A percentile compares a stretch with the other conserved stretches of the same genome.
phyloP scores from a whole-genome alignment of 1,140 invertebrate species.

The Brachystomella parvula region DNA sequence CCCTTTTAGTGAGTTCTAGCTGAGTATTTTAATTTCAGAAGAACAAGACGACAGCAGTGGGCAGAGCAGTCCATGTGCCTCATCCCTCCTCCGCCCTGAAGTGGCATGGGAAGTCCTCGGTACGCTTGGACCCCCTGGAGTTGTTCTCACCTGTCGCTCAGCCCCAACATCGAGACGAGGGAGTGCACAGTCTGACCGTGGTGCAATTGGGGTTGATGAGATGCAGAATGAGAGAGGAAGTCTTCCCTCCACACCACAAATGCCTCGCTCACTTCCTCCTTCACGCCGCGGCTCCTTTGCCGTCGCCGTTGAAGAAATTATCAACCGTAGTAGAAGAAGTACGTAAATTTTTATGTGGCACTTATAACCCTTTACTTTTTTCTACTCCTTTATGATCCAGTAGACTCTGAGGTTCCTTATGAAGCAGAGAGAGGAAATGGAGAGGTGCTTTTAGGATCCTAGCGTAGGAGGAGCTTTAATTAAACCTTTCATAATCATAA shows the following conservation, averaged over 20 bases:
- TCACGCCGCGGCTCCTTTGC: conserved; percentile 37
- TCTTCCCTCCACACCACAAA: conserved; percentile 31
- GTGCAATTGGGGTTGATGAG: conserved; percentile 30
- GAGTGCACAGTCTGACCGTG: conserved; percentile 36
- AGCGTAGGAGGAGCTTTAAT: too few species aligned
- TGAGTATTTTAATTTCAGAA: conserved; percentile 30
- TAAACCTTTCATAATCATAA: background rate
- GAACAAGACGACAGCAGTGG: conserved; percentile 38
- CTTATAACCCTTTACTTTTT: too few species aligned
- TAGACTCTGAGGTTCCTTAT: background rate
- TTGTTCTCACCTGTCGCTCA: conserved; percentile 33
- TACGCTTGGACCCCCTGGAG: conserved; percentile 35
- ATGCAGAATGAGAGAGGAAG: conserved; percentile 33
- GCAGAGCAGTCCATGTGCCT: conserved; percentile 37
- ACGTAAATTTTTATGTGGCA: conserved; percentile 18
- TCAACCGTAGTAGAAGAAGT: conserved; percentile 35
- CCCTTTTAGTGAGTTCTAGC: too few species aligned
- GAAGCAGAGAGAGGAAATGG: too few species aligned
- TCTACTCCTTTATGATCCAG: background rate
- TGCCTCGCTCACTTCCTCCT: conserved; percentile 36
- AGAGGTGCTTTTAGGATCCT: too few species aligned
- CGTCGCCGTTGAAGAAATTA: conserved; percentile 38
- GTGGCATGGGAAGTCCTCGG: conserved; percentile 38
- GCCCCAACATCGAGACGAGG: conserved; percentile 35
- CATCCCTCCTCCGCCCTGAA: conserved; percentile 35